These are phyloP conservation scores for Typhlichthys eigenmanni DNA, from an alignment of 2,797 vertebrate genomes.

Conservation along the genomic window DNA sequence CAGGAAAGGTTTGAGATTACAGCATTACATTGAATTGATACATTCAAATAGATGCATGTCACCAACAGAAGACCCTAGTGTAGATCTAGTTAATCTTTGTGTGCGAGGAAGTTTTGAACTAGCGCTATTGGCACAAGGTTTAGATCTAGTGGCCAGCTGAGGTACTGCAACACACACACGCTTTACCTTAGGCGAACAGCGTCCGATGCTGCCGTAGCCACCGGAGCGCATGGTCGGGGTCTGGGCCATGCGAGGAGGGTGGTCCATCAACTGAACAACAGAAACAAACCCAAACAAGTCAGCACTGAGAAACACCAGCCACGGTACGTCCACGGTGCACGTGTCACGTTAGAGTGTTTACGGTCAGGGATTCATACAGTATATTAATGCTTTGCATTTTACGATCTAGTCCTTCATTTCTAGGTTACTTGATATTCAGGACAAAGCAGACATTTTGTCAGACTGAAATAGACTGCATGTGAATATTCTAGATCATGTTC, in stretches of 20 bases:
- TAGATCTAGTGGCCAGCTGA: too few species aligned
- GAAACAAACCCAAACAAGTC: constrained; percentile 20
- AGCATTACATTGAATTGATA: too few species aligned
- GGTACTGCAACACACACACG: background rate
- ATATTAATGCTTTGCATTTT: background rate
- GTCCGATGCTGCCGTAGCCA: constrained; percentile 85
- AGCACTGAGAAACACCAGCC: background rate
- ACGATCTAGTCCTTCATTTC: background rate
- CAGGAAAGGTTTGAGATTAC: too few species aligned
- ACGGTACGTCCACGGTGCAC: background rate
- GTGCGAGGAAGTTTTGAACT: too few species aligned
- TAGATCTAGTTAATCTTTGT: too few species aligned
- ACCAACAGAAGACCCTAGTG: too few species aligned
- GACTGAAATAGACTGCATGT: too few species aligned
- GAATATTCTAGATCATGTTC: too few species aligned
- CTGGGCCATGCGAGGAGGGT: constrained; percentile 82
- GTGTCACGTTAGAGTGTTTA: background rate
- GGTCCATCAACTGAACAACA: constrained; percentile 78
- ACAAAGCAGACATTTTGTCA: too few species aligned
- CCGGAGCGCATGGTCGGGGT: constrained; percentile 89
- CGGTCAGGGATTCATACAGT: background rate
- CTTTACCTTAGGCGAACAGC: constrained; percentile 87
- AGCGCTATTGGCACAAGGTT: too few species aligned
- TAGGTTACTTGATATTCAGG: too few species aligned
- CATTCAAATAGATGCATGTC: too few species aligned